These are phyloP conservation scores for Microchrysa polita DNA, from an alignment of 2,888 invertebrate genomes.

Conservation along the genomic window DNA sequence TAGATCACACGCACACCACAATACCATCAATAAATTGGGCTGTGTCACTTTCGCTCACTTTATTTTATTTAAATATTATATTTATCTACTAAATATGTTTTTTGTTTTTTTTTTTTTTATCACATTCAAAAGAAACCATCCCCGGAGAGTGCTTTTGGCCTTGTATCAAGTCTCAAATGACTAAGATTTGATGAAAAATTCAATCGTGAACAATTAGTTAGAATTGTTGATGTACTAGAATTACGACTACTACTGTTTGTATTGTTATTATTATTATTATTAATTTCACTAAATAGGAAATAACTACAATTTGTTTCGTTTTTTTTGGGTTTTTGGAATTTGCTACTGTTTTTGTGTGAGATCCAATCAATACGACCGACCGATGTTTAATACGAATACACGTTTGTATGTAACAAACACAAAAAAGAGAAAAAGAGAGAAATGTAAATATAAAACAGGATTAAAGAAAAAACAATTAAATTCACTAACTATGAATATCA, in stretches of 20 bases:
- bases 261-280: constrained; percentile 47
- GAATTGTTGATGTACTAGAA: constrained; percentile 45
- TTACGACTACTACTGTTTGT: constrained; percentile 37
- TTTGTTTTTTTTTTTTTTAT: too few relatives aligned
- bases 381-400: too few relatives aligned
- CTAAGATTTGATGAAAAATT: constrained; percentile 56
- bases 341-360: neutral
- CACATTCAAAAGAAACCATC: constrained; percentile 64
- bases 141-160: constrained; percentile 64
- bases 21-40: constrained; percentile 29
- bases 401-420: constrained; percentile 42
- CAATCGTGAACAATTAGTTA: constrained; percentile 49
- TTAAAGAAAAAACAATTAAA: constrained; percentile 12
- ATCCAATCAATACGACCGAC: constrained; percentile 34
- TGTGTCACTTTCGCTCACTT: neutral
- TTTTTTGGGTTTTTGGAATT: constrained; percentile 18
- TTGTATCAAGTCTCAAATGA: constrained; percentile 62
- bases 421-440: constrained; percentile 33
- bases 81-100: too few relatives aligned
- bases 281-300: constrained; percentile 48
- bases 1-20: constrained; percentile 51
- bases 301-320: constrained; percentile 32
- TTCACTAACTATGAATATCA: constrained; percentile 26
- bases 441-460: constrained; percentile 29
- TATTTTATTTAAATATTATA: too few relatives aligned